phyloP scores from a whole-genome alignment of 2,113 vertebrate genomes.

The Pandion haliaetus region DNA sequence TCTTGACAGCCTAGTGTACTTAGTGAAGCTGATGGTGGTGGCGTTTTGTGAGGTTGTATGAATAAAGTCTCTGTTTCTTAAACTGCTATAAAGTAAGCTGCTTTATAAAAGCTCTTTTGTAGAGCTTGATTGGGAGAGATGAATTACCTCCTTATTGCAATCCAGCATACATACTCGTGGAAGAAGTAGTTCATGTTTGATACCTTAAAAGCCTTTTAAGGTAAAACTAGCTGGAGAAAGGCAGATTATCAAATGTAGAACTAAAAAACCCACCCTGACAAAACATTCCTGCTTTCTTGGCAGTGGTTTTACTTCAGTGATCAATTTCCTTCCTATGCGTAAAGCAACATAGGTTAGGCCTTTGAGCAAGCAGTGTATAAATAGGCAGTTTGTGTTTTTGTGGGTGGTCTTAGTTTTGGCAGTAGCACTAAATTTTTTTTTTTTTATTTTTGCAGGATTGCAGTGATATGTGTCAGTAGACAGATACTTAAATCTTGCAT shows the following conservation, averaged over 20 bases:
- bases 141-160: background rate
- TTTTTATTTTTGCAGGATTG: background rate
- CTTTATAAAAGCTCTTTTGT: background rate
- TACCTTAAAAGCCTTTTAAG: background rate
- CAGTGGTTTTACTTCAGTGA: background rate
- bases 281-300: background rate
- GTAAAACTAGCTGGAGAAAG: background rate
- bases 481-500: background rate
- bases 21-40: background rate
- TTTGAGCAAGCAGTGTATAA: background rate
- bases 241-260: background rate
- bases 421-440: background rate
- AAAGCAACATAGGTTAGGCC: background rate
- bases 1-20: background rate
- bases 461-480: background rate
- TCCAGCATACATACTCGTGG: background rate
- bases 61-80: background rate
- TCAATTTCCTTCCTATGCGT: background rate
- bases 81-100: background rate
- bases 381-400: background rate
- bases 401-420: background rate
- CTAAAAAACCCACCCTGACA: background rate
- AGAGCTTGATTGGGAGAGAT: background rate
- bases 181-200: background rate
- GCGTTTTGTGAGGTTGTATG: background rate